phyloP scores from a whole-genome alignment of 2,113 vertebrate genomes.

The Hemichromis elongatus region DNA sequence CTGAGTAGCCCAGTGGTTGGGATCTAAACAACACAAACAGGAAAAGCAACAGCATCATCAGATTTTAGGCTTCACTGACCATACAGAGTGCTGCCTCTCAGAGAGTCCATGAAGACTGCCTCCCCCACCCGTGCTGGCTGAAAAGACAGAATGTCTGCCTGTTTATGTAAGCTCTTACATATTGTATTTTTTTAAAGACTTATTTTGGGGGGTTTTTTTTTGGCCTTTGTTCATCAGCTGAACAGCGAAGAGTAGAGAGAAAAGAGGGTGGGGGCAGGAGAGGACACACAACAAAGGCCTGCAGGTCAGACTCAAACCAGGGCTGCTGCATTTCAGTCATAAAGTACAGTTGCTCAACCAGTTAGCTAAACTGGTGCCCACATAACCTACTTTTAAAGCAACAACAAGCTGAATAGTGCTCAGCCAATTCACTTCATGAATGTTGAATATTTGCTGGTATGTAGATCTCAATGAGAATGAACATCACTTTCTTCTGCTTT shows the following conservation, averaged over 20 bases:
- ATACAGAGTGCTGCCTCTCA: background rate
- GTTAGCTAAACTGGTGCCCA: too few species aligned
- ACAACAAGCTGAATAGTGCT: background rate
- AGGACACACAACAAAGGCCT: background rate
- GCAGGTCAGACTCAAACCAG: background rate
- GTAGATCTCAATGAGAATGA: background rate
- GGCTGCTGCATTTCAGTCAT: too few species aligned
- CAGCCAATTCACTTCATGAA: background rate
- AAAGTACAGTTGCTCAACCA: too few species aligned
- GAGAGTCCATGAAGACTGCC: background rate
- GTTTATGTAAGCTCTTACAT: background rate
- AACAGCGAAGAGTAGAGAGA: accelerated
- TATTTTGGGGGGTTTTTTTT: background rate
- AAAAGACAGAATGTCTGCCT: background rate
- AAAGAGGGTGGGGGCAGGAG: background rate
- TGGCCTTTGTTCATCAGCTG: background rate
- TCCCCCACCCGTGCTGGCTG: background rate
- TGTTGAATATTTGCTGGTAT: background rate
- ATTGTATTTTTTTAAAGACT: background rate
- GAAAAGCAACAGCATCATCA: background rate
- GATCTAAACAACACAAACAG: conserved; percentile 63
- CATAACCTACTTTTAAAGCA: background rate
- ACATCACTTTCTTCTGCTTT: background rate
- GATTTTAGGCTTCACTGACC: background rate
- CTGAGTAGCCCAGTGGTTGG: conserved; percentile 61